Percentiles rank a stretch among this genome's conserved stretches.
These are phyloP conservation scores for Pseudeuparius sepicola DNA, from an alignment of 2,888 invertebrate genomes.

Conservation along the genomic window DNA sequence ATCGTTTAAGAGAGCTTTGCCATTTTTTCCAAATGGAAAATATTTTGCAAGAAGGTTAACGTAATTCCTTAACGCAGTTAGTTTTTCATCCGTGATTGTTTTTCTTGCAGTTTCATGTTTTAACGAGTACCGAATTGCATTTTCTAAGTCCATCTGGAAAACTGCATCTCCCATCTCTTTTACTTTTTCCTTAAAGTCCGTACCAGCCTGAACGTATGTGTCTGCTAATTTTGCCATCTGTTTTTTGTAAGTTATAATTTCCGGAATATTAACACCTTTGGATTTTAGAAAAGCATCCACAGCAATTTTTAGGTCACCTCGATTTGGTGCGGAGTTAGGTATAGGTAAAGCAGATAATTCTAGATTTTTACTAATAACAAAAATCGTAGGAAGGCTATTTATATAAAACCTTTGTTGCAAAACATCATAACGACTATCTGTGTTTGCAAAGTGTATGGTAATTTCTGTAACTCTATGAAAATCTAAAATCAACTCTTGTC, in stretches of 20 bases:
- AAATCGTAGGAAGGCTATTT: no score
- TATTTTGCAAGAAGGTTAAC: slow-evolving; percentile 60
- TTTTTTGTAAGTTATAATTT: not conserved
- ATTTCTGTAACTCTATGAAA: slow-evolving; percentile 48
- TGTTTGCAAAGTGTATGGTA: slow-evolving; percentile 46
- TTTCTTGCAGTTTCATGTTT: slow-evolving; percentile 72
- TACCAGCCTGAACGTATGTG: not conserved
- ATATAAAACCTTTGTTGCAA: no score
- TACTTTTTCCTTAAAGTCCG: slow-evolving; percentile 29
- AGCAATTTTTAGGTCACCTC: not conserved
- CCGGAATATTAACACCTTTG: not conserved
- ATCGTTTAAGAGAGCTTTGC: slow-evolving; percentile 53
- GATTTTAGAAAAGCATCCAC: slow-evolving; percentile 1
- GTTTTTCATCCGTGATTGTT: slow-evolving; percentile 57
- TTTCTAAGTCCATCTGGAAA: slow-evolving; percentile 82
- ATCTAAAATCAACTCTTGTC: slow-evolving; percentile 59
- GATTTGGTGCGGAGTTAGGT: not conserved
- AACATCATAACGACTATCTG: no score
- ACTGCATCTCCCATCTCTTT: slow-evolving; percentile 48
- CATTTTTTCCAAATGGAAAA: slow-evolving; percentile 67
- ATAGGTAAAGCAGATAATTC: not conserved
- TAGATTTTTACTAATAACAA: not conserved
- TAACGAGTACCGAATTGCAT: slow-evolving; percentile 72
- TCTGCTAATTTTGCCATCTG: not conserved
- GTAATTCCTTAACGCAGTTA: slow-evolving; percentile 65